Evolutionary conservation across 2,888 invertebrate genomes (phyloP).

Genomic region (Sphinx pinastri): DNA sequence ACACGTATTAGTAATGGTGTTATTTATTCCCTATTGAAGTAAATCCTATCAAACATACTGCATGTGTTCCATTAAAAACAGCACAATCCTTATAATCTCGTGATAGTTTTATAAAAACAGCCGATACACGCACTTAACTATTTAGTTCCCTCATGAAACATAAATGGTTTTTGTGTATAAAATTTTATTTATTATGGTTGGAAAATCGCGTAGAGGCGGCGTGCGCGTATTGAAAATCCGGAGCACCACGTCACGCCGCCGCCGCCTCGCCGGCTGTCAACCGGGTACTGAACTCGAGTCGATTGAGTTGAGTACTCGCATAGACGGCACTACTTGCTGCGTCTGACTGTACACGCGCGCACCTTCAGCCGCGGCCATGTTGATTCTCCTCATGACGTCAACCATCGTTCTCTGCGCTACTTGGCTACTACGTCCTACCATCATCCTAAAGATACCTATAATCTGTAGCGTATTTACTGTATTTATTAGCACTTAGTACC

Average conservation of each 20-base stretch:
- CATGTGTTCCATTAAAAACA: conserved; percentile 47
- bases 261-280: conserved; percentile 81
- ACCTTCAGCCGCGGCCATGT: conserved; percentile 71
- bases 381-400: conserved; percentile 72
- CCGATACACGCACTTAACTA: conserved; percentile 45
- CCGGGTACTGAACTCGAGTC: conserved; percentile 80
- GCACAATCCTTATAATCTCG: conserved; percentile 35
- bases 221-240: conserved; percentile 63
- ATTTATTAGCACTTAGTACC: no score
- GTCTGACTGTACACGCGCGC: conserved; percentile 59
- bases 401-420: conserved; percentile 35
- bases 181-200: conserved; percentile 69
- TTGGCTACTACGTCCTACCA: conserved; percentile 17
- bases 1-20: conserved; percentile 45
- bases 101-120: conserved; percentile 38
- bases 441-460: not conserved
- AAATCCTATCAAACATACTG: conserved; percentile 67
- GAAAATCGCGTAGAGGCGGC: conserved; percentile 80
- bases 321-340: conserved; percentile 57
- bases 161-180: conserved; percentile 62
- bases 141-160: conserved; percentile 51
- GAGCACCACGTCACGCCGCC: conserved; percentile 69
- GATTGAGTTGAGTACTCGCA: conserved; percentile 62
- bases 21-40: conserved; percentile 49
- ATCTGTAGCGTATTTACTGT: not conserved